Evolutionary conservation across 2,113 vertebrate genomes (phyloP), one percentile per base, ranked within the genome.

Genomic region (Collichthys lucidus): DNA sequence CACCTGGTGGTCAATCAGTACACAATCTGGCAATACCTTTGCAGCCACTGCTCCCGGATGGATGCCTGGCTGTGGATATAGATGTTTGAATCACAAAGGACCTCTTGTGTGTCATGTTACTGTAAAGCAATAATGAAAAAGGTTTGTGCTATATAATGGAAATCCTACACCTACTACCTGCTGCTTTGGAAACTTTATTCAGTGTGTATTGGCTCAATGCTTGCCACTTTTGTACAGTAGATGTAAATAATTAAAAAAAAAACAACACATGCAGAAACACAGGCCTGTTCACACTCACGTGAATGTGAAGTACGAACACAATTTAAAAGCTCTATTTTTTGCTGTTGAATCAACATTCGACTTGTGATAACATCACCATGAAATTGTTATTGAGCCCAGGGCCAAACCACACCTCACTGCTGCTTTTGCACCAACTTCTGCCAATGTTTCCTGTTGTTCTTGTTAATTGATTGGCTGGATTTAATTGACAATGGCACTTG

Each of bases 81-180:
- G 44, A 73, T 16, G 68, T 80, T 74, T 63, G 40, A 69, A 56
- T 49, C 49, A 40, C 65, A 62, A 35, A 80, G 5, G 19, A 53
- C 6, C 22, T 44, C 11, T 19, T 0, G 14, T 68, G 29, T 59
- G 65, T 68, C 11, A 0, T 64, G n/a, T 85, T 80, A 59, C 26
- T 70, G 40, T 74, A 67, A 82, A 73, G 71, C 76, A 86, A 60
- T 82, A 83, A 70, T 67, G 61, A 68, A 62, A 68, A 52, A 11
- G 66, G 31, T 79, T 22, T 52, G 31, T 73, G 76, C n/a, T 75
- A n/a, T 16, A 1, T 76, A 31, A 69, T 60, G 75, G 67, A 81
- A 92, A 89, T 87, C 88, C 89, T 81, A 89, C 89, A 92, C 80
- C 2, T 85, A 87, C 62, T 87, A 87, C 88, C 89, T 81, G 86